Conservation (phyloP, 2,797 vertebrate species). For the Enteromius paludinosus region DNA sequence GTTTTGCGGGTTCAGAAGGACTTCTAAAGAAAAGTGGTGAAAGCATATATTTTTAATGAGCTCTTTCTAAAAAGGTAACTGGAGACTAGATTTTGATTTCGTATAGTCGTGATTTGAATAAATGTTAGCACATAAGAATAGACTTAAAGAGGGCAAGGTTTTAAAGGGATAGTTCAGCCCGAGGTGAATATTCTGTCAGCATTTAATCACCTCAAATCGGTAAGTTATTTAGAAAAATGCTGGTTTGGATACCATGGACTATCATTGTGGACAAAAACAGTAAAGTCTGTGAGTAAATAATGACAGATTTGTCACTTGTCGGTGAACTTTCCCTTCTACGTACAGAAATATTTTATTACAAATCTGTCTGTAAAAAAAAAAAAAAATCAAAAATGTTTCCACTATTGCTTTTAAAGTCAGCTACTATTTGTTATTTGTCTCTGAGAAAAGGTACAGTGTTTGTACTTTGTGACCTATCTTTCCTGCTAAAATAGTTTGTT, state of each 20-base stretch:
- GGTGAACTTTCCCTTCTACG: background rate
- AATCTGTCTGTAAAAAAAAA: slow-evolving; percentile 56
- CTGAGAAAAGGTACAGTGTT: slow-evolving; percentile 73
- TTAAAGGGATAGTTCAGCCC: background rate
- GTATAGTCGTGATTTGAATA: slow-evolving; percentile 59
- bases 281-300: background rate
- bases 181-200: background rate
- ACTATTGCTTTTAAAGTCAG: slow-evolving; percentile 74
- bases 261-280: background rate
- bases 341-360: slow-evolving; percentile 76
- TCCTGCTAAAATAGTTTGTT: slow-evolving; percentile 76
- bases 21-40: slow-evolving; percentile 60
- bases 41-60: slow-evolving; percentile 75
- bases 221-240: background rate
- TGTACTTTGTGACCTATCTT: slow-evolving; percentile 81
- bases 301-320: background rate
- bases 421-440: slow-evolving; percentile 73
- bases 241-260: background rate
- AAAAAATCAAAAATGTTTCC: slow-evolving; percentile 59
- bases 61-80: slow-evolving; percentile 65
- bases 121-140: slow-evolving; percentile 56
- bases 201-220: background rate
- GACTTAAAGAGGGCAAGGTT: slow-evolving; percentile 40
- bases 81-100: slow-evolving; percentile 66
- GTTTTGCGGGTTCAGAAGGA: slow-evolving; percentile 49